Evolutionary conservation across 1,140 invertebrate genomes (phyloP), one percentile per base, ranked within the genome.

Genomic region (Phymorhynchus buccinoides): DNA sequence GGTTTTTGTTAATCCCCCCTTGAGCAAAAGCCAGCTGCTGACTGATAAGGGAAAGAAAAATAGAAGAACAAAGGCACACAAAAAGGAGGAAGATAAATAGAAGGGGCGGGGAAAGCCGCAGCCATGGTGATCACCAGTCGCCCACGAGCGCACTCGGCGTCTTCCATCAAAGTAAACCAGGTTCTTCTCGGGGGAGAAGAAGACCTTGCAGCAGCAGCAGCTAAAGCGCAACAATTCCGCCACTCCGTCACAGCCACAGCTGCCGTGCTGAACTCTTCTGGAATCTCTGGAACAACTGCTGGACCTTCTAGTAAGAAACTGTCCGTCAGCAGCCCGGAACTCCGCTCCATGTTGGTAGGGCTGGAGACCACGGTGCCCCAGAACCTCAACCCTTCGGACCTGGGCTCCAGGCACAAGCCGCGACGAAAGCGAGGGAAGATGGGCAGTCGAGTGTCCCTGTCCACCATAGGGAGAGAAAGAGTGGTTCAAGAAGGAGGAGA

Each of bases 291-390:
- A 52, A 35, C 37, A 22, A 30, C n/a, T 3, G 3, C 66, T 9
- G 81, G 12, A 37, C 37, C 3, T 6, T 18, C 30, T 3, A 66
- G 39, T 2, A 42, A 71, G 66, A 83, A 83, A 39, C 41, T 82
- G 18, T 83, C 87, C 1, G 30, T 83, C 80, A 89, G 88, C 85
- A 89, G 85, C 30, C 88, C 88, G 14, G 88, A 90, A 66, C 86
- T 88, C 6, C 62, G 86, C 41, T 89, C 89, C 44, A 90, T 90
- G 89, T 73, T 88, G 39, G 86, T 86, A 56, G 89, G 88, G 37
- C 71, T 90, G n/a, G 86, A 88, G 56, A 90, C 89, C 3, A 90
- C 89, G 3, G 89, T 90, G 22, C 89, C 89, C 0, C 89, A 89
- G 85, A 90, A 86, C 85, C 83, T 90, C 35, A 82, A 87, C 66